Conservation (phyloP, 2,888 invertebrate species). For the Drosophila mercatorum region DNA sequence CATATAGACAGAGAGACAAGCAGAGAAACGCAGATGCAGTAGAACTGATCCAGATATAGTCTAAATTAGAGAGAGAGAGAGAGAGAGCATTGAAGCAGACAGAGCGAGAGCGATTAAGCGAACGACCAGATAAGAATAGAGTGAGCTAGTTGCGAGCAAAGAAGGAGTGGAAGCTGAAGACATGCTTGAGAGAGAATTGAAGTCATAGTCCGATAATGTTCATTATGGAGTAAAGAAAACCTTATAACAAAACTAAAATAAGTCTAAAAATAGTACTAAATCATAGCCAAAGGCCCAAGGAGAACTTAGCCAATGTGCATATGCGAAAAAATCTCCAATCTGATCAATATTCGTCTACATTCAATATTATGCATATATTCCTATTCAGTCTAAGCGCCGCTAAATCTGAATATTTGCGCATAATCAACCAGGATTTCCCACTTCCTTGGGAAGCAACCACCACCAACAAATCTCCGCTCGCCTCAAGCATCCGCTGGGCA, state of each 20-base stretch:
- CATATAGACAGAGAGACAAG: too few species aligned
- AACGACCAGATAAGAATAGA: too few species aligned
- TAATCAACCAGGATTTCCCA: not conserved
- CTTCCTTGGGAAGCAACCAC: conserved; percentile 13
- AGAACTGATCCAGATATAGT: too few species aligned
- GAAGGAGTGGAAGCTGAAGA: too few species aligned
- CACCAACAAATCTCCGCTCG: not conserved
- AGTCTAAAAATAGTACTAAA: not conserved
- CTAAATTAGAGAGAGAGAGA: too few species aligned
- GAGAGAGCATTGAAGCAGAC: too few species aligned
- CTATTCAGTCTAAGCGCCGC: not conserved
- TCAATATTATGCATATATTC: not conserved
- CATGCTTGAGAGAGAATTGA: not conserved
- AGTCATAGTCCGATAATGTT: not conserved
- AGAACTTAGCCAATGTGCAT: not conserved
- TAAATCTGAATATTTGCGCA: not conserved
- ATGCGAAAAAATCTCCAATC: not conserved
- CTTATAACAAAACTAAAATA: not conserved
- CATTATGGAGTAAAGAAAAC: not conserved
- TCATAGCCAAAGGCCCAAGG: not conserved
- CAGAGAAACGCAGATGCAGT: too few species aligned
- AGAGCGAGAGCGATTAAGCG: too few species aligned
- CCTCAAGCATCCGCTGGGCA: conserved; percentile 27
- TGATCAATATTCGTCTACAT: too few species aligned
- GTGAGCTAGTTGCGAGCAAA: too few species aligned